Percentiles rank a stretch among this genome's conserved stretches.
Conservation (phyloP, 1,140 invertebrate genomes). For the Hydropsyche tenuis region DNA sequence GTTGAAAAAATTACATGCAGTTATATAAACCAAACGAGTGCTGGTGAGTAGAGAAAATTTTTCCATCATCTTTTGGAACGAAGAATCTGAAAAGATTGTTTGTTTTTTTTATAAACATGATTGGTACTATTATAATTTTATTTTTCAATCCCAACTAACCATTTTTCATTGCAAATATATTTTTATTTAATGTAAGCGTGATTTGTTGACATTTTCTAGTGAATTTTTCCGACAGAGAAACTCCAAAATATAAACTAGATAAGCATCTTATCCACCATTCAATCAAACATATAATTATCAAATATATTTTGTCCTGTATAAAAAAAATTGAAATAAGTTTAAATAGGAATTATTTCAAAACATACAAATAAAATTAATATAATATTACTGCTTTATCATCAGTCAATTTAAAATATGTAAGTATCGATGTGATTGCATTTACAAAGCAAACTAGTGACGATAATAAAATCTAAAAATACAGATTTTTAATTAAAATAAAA, state of each 20-base stretch:
- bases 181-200: conserved; percentile 8
- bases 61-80: not conserved
- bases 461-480: conserved; percentile 1
- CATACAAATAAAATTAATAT: not conserved
- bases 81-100: not conserved
- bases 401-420: not conserved
- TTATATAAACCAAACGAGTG: not conserved
- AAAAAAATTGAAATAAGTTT: not conserved
- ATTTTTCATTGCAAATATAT: conserved; percentile 14
- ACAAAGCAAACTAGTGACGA: not conserved
- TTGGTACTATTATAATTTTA: not conserved
- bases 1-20: conserved; percentile 1
- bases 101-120: not conserved
- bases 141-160: not conserved
- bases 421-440: not conserved
- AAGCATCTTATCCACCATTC: conserved; percentile 4
- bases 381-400: not conserved
- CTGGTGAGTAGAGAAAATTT: not conserved
- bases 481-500: not conserved
- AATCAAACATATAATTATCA: conserved; percentile 4
- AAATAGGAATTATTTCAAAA: not conserved
- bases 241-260: not conserved
- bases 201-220: not conserved
- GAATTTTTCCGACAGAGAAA: conserved; percentile 6
- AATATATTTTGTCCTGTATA: not conserved